Base-by-base conservation (phyloP, 2,113 vertebrate species). In the Lynx canadensis region DNA sequence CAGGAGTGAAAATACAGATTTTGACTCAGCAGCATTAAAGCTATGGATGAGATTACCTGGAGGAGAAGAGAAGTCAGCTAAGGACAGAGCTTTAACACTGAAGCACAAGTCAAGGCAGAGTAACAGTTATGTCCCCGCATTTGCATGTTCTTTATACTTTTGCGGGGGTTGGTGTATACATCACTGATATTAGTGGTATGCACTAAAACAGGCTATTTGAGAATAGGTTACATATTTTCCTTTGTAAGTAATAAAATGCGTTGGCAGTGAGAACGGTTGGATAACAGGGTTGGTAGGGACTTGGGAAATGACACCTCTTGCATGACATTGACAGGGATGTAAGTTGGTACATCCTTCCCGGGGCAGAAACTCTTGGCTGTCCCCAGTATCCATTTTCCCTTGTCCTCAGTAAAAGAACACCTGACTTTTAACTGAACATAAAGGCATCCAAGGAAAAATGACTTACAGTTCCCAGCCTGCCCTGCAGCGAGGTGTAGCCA, bases 101-200 rank as follows among this genome's bases (percentile, higher is more conserved):
- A 65, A 85, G 63, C 41, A 7, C 12, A 78, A 16, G 60, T 60
- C 69, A 86, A 85, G 41, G 78, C 86, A 69, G 57, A 89, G 68
- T 38, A 25, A 82, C 10, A 25, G 21, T 33, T 5, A 6, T 31
- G 16, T 52, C 4, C 50, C 36, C 33, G 57, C 2, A 9, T 93
- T 76, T 60, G 14, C 52, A 60, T 65, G 55, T 69, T 38, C 69
- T 80, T 91, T 69, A 71, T 68, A 45, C n/a, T 33, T 74, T 50
- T 14, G 2, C 14, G 7, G 8, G 10, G 0, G 21, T 33, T 29
- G 3, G 4, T 71, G 4, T 71, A 1, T 25, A 1, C 21, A 15
- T 76, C 74, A 16, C 10, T 27, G 33, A 71, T 89, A 12, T 4
- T 71, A 48, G 33, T 89, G 7, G n/a, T 60, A 45, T 79, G 45